These are phyloP conservation scores for Gnatocerus cornutus DNA, from an alignment of 2,888 invertebrate genomes.

Conservation along the genomic window DNA sequence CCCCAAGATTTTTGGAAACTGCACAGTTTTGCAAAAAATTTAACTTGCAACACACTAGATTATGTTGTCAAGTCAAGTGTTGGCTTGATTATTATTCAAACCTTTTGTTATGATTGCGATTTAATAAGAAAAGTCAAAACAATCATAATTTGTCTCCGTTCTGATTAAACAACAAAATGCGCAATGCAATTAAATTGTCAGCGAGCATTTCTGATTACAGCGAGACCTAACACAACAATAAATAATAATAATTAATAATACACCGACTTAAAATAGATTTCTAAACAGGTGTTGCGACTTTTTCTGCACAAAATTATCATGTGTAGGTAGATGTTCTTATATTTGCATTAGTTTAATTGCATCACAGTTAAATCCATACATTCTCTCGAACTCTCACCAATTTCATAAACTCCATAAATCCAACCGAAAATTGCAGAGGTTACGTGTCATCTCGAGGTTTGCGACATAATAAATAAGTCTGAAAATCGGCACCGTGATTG, in stretches of 20 bases:
- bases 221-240: not conserved
- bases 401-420: slow-evolving; percentile 23
- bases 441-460: not conserved
- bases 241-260: slow-evolving; percentile 18
- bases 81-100: no score
- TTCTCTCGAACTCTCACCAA: slow-evolving; percentile 25
- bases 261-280: slow-evolving; percentile 22
- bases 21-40: no score
- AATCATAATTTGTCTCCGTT: no score
- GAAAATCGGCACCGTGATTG: slow-evolving; percentile 18
- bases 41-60: no score
- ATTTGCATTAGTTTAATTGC: slow-evolving; percentile 9
- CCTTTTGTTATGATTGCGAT: no score
- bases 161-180: not conserved
- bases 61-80: no score
- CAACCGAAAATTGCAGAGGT: slow-evolving; percentile 18
- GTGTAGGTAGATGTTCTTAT: slow-evolving; percentile 10
- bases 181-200: no score
- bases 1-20: no score
- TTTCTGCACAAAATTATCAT: slow-evolving; percentile 19
- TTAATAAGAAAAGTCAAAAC: no score
- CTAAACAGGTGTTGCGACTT: slow-evolving; percentile 21
- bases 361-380: slow-evolving; percentile 14
- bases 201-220: not conserved
- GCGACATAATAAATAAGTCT: slow-evolving; percentile 12